A percentile compares a stretch with the other conserved stretches of the same genome.
Evolutionary conservation across 2,888 invertebrate species (phyloP).

Genomic region (Nemotelus pantherinus): DNA sequence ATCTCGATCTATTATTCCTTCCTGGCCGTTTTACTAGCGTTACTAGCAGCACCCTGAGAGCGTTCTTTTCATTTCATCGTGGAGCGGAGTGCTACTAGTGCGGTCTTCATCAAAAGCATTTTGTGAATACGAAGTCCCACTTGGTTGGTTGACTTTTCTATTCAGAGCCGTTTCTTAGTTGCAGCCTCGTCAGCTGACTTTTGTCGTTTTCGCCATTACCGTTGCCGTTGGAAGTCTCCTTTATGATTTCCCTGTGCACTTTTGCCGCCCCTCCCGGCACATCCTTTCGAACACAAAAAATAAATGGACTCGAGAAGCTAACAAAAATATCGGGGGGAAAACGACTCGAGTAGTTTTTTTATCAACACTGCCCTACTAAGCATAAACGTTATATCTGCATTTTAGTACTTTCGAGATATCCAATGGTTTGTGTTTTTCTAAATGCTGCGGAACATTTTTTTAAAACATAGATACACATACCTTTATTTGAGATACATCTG

Average conservation of each 20-base stretch:
- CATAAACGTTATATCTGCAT: too few relatives aligned
- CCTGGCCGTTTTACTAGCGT: conserved; percentile 14
- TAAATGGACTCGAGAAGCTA: conserved; percentile 18
- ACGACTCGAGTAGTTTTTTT: conserved; percentile 33
- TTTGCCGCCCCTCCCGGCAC: conserved; percentile 18
- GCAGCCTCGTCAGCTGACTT: background rate
- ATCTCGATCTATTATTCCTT: conserved; percentile 31
- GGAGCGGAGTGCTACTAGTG: conserved; percentile 18
- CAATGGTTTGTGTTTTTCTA: too few relatives aligned
- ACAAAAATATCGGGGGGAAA: conserved; percentile 11
- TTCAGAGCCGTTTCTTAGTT: conserved; percentile 16
- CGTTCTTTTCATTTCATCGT: too few relatives aligned
- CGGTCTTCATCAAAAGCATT: conserved; percentile 28
- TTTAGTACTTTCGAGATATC: too few relatives aligned
- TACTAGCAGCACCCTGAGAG: background rate
- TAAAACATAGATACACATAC: too few relatives aligned
- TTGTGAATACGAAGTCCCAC: conserved; percentile 37
- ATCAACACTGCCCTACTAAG: background rate
- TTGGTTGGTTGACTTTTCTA: conserved; percentile 34
- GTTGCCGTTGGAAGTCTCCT: background rate
- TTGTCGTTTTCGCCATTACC: background rate
- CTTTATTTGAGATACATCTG: too few relatives aligned
- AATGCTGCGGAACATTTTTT: too few relatives aligned
- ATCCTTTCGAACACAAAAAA: conserved; percentile 1
- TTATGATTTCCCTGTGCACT: conserved; percentile 9